These are phyloP conservation scores for Ophonus ardosiacus DNA, from an alignment of 2,888 invertebrate species.

Conservation along the genomic window DNA sequence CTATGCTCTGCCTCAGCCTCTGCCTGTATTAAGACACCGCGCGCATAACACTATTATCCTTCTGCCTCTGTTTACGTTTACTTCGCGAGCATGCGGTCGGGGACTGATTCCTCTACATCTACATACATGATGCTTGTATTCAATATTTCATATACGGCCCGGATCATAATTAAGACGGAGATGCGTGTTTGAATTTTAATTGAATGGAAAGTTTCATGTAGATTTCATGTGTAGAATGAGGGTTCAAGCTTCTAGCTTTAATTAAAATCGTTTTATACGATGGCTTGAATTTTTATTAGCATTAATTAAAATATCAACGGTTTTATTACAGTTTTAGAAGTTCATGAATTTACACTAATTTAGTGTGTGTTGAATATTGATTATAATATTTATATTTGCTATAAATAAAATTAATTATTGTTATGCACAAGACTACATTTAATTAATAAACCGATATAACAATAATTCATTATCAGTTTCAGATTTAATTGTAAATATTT, in stretches of 20 bases:
- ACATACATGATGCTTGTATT: constrained; percentile 52
- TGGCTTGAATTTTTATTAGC: constrained; percentile 16
- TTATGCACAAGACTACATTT: background rate
- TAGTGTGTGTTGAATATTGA: background rate
- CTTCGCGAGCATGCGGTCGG: background rate
- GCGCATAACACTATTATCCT: constrained; percentile 47
- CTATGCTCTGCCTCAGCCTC: background rate
- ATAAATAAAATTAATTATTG: constrained; percentile 9
- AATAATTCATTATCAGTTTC: background rate
- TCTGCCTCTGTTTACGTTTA: constrained; percentile 8
- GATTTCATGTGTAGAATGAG: constrained; percentile 21
- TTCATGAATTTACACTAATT: background rate
- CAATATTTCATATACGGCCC: constrained; percentile 46
- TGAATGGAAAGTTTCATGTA: constrained; percentile 38
- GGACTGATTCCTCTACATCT: constrained; percentile 53
- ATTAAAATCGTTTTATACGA: constrained; percentile 31
- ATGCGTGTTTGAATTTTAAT: constrained; percentile 52
- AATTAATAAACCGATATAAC: background rate
- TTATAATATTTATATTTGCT: background rate
- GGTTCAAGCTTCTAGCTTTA: constrained; percentile 11
- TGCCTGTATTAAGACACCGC: constrained; percentile 42
- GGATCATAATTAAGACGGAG: constrained; percentile 50
- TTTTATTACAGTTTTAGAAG: constrained; percentile 11
- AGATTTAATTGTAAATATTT: constrained; percentile 26
- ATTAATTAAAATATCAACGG: background rate